Evolutionary conservation across 1,140 invertebrate genomes (phyloP).

Genomic region (Drosophila oshimai): DNA sequence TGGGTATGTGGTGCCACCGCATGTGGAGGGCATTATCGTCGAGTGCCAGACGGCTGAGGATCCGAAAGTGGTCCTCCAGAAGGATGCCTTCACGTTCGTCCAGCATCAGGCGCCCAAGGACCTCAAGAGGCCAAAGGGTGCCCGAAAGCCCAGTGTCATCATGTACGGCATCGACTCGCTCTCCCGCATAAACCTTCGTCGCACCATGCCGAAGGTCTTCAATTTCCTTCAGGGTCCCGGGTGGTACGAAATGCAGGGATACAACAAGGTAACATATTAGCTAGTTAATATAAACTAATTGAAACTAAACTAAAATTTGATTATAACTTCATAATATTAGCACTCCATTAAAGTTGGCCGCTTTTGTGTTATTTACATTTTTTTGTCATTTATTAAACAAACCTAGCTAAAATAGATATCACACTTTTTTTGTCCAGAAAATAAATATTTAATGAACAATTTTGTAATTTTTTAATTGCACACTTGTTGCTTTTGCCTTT

Average conservation of each 20-base stretch:
- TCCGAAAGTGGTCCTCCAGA: conserved; percentile 28
- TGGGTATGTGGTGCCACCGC: conserved; percentile 6
- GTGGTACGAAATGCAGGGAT: conserved; percentile 63
- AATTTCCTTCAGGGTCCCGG: conserved; percentile 18
- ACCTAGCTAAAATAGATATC: too few relatives aligned
- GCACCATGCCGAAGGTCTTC: conserved; percentile 53
- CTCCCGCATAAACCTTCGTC: conserved; percentile 69
- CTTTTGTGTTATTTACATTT: too few relatives aligned
- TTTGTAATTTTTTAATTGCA: too few relatives aligned
- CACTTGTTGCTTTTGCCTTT: too few relatives aligned
- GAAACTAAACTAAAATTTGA: too few relatives aligned
- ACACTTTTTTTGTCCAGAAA: too few relatives aligned
- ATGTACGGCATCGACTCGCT: conserved; percentile 49
- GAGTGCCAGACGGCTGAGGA: conserved; percentile 36
- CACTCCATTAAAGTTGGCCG: too few relatives aligned
- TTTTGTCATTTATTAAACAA: too few relatives aligned
- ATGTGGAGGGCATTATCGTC: conserved; percentile 27
- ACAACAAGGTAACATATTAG: conserved; percentile 61
- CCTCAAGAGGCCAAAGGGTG: background rate
- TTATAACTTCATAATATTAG: too few relatives aligned
- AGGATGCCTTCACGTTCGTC: conserved; percentile 43
- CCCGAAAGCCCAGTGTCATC: conserved; percentile 45
- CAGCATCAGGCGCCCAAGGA: conserved; percentile 34
- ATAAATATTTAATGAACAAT: too few relatives aligned
- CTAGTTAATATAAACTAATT: too few relatives aligned